Base-by-base conservation (phyloP, 2,888 invertebrate species). In the Suillia variegata region DNA sequence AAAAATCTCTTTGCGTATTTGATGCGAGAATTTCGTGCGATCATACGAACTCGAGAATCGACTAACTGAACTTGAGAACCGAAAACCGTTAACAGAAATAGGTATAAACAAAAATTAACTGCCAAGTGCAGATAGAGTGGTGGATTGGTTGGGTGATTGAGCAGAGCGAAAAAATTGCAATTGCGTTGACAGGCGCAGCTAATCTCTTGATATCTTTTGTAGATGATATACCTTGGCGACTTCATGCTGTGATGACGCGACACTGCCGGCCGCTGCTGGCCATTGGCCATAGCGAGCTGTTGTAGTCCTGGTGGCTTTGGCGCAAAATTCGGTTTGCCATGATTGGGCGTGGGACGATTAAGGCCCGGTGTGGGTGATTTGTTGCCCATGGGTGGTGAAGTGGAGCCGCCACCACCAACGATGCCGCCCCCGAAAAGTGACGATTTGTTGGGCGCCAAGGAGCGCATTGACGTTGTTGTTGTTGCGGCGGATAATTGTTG, bases 241-340 rank as follows among this genome's bases (percentile, higher is more conserved):
- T 91, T 86, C 92, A 94, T 91, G 80, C 93, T 93, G 79, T 93
- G 93, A 67, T 93, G 90, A 63, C 93, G 84, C 10, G 88, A 85
- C 2, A 92, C 90, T 45, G 84, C 73, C 60, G 82, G 74, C 59
- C 80, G 79, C 63, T 76, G 80, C 62, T 77, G 78, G 56, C 78
- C 78, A 70, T 78, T 79, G 57, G 73, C 76, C 61, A 78, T 79
- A 58, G 84, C 82, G 67, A 81, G 67, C 49, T 81, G 76, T 62
- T 82, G 81, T 50, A 86, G 69, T 68, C 84, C 83, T 8, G 93
- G 92, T 20, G 94, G 94, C 80, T 92, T 93, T 1, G 94, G 94
- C 22, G 93, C 93, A 67, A 93, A 82, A 80, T 91, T 87, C 20
- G 93, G 93, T 82, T 94, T 94, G 54, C 92, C 92, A 83, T 88